Evolutionary conservation across 2,113 vertebrate species (phyloP), one percentile per base, ranked within the genome.

Genomic region (Spheniscus mendiculus): DNA sequence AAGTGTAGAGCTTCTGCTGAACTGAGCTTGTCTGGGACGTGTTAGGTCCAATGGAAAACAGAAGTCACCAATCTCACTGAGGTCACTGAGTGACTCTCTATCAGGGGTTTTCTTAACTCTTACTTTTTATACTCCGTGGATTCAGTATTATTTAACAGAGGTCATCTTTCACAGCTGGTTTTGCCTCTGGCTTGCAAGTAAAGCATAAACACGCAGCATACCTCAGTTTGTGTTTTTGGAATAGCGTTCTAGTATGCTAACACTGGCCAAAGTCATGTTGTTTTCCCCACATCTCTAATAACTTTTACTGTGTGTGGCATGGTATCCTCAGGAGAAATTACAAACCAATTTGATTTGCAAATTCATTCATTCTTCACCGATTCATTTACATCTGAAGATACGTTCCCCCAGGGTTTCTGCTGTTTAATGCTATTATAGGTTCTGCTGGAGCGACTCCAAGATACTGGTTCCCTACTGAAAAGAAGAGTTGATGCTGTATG

Each of bases 291-390:
- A 59, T 49, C 59, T 82, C 70, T 69, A 59, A 20, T n/a, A 87
- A 47, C 26, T 69, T 72, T 6, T 78, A 6, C 53, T 73, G 5
- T 83, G 59, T 81, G 59, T 92, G 71, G 50, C 55, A 77, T 1
- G 3, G 11, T 96, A 47, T 83, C 90, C 82, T 96, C 78, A 47
- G 73, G 77, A 97, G 89, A 89, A 93, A 80, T 88, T 69, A 34
- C 12, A 87, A 56, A 83, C 52, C 62, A 45, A 58, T 86, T 62
- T 77, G 49, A 92, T 90, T 73, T 92, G 79, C 88, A 96, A 79
- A 96, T 86, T 52, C 20, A 56, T 69, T 85, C 18, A 27, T 88
- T 92, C 40, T 93, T 90, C 53, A 77, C 53, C n/a, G 83, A 38
- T 89, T 83, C 19, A 47, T 93, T 90, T 88, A 50, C 63, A 86